Evolutionary conservation across 2,888 invertebrate genomes (phyloP), one percentile per base, ranked within the genome.

Genomic region (Colostygia pectinataria): DNA sequence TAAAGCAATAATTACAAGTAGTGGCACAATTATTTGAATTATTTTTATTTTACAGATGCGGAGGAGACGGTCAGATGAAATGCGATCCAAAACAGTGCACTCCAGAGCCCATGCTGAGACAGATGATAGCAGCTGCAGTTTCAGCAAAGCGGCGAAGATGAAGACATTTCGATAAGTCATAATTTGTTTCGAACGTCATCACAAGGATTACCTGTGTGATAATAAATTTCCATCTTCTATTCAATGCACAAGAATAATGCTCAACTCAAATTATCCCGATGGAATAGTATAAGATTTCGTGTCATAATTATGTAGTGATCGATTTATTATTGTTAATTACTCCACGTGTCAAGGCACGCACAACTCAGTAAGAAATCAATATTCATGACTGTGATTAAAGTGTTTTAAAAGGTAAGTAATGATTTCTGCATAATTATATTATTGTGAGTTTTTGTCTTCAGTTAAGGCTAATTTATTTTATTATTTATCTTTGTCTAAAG

Each of bases 1-100:
- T n/a, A n/a, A n/a, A n/a, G n/a, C n/a, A n/a, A n/a, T n/a, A n/a
- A n/a, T n/a, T n/a, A n/a, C n/a, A n/a, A n/a, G n/a, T n/a, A 32
- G 47, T 41, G 7, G 18, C 9, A 10, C 39, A 31, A 9, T 18
- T 9, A 18, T 33, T 12, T 39, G 9, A n/a, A n/a, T n/a, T n/a
- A n/a, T n/a, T 20, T 29, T 6, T 15, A 20, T 37, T 64, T 91
- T 91, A 23, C 88, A 97, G 97, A 88, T 98, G 98, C 89, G 97
- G 97, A 73, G 94, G 95, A 59, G 95, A 96, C 81, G 97, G 97
- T 69, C 95, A 97, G 86, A 97, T 98, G 97, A 95, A 97, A 87
- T 98, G 98, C 86, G 96, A 97, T 85, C 98, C 98, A 50, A 95
- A 95, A 83, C 93, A 94, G 59, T 97, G 97, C 85, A 95, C 95